Percentiles rank a stretch among this genome's conserved stretches.
Evolutionary conservation across 1,140 invertebrate genomes (phyloP).

Genomic region (Cydia fagiglandana): DNA sequence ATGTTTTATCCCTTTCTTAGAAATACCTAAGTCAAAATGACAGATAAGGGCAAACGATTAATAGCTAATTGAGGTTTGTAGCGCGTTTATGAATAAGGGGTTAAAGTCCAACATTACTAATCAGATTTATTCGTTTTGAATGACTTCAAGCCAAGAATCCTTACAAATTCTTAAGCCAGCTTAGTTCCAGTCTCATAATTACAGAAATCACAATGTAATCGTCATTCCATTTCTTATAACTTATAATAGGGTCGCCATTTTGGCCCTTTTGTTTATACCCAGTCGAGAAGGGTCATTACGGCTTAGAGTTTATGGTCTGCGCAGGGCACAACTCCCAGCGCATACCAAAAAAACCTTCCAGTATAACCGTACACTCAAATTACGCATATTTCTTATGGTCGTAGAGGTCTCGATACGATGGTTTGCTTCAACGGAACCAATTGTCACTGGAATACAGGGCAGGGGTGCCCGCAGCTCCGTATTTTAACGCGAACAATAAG

Average conservation of each 20-base stretch:
- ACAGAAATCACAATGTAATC: not conserved
- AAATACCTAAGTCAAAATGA: no score
- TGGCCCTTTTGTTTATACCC: slow-evolving; percentile 51
- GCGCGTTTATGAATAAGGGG: no score
- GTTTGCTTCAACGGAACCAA: not conserved
- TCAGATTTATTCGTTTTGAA: no score
- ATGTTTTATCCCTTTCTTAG: no score
- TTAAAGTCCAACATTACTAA: no score
- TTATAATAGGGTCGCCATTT: slow-evolving; percentile 17
- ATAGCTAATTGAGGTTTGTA: no score
- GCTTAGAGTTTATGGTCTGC: slow-evolving; percentile 43
- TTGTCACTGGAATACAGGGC: not conserved
- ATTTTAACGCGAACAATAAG: slow-evolving; percentile 24
- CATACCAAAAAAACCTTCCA: not conserved
- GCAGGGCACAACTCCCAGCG: not conserved
- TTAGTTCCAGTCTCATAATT: slow-evolving; percentile 3
- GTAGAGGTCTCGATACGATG: not conserved
- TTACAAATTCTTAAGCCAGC: not conserved
- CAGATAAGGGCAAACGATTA: no score
- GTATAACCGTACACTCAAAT: not conserved
- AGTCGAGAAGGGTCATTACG: slow-evolving; percentile 57
- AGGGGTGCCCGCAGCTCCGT: not conserved
- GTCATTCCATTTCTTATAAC: slow-evolving; percentile 8
- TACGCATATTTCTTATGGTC: not conserved
- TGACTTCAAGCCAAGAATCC: not conserved